Evolutionary conservation across 2,113 vertebrate genomes (phyloP).

Genomic region (Oenanthe oenanthe): DNA sequence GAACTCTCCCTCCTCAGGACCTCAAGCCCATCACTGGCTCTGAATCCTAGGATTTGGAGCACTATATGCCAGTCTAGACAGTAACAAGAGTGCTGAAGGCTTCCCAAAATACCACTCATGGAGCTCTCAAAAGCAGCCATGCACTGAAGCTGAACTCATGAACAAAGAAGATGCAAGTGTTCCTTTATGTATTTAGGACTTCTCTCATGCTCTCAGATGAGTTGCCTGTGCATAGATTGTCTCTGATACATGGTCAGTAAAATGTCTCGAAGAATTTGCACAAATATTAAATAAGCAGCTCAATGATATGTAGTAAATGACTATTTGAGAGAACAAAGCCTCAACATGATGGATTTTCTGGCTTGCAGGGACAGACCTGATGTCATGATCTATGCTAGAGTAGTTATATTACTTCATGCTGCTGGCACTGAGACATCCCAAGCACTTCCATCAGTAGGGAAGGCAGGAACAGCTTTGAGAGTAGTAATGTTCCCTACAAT

Average conservation of each 20-base stretch:
- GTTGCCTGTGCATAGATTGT: neutral
- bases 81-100: neutral
- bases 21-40: neutral
- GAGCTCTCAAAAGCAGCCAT: neutral
- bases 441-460: neutral
- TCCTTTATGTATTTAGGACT: neutral
- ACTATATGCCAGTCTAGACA: neutral
- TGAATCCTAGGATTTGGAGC: neutral
- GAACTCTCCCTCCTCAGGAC: neutral
- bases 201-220: neutral
- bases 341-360: neutral
- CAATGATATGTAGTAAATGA: neutral
- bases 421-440: neutral
- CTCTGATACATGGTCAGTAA: neutral
- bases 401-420: neutral
- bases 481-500: neutral
- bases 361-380: conserved; percentile 2
- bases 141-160: neutral
- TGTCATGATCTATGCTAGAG: neutral
- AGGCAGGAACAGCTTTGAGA: neutral
- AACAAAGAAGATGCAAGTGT: neutral
- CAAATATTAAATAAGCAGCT: neutral
- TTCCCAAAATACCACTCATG: neutral
- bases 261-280: neutral
- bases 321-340: neutral